Evolutionary conservation across 2,888 invertebrate species (phyloP).

Genomic region (Arrhopalites spinosus): DNA sequence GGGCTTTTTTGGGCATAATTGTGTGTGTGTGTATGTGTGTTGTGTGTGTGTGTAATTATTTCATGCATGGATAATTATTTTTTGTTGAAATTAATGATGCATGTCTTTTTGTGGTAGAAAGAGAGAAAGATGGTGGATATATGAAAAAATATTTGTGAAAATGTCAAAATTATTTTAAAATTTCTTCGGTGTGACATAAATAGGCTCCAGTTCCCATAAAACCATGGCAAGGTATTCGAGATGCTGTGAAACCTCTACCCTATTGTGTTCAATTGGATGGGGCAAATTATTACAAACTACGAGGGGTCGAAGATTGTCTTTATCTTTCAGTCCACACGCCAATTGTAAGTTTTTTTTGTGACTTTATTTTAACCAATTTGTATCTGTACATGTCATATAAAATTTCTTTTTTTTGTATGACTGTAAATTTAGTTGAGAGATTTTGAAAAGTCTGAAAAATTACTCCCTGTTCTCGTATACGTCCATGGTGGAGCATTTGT

Average conservation of each 20-base stretch:
- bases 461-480: conserved; percentile 31
- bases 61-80: background rate
- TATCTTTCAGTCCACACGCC: conserved; percentile 29
- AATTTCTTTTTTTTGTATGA: background rate
- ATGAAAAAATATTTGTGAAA: conserved; percentile 1
- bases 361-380: background rate
- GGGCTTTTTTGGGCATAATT: background rate
- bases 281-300: conserved; percentile 22
- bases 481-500: conserved; percentile 23
- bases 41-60: too few species aligned
- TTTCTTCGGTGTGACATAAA: background rate
- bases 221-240: conserved; percentile 33
- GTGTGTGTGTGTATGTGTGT: background rate
- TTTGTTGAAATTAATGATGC: background rate
- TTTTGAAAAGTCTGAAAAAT: background rate
- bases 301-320: conserved; percentile 32
- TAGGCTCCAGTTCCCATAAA: conserved; percentile 19
- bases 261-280: conserved; percentile 30
- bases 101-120: background rate
- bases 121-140: background rate
- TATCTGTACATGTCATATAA: background rate
- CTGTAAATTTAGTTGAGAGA: conserved; percentile 4
- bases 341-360: background rate
- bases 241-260: conserved; percentile 25
- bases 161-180: background rate